A percentile compares a stretch with the other conserved stretches of the same genome.
phyloP scores from a whole-genome alignment of 1,140 invertebrate genomes.

The Latrodectus geometricus region DNA sequence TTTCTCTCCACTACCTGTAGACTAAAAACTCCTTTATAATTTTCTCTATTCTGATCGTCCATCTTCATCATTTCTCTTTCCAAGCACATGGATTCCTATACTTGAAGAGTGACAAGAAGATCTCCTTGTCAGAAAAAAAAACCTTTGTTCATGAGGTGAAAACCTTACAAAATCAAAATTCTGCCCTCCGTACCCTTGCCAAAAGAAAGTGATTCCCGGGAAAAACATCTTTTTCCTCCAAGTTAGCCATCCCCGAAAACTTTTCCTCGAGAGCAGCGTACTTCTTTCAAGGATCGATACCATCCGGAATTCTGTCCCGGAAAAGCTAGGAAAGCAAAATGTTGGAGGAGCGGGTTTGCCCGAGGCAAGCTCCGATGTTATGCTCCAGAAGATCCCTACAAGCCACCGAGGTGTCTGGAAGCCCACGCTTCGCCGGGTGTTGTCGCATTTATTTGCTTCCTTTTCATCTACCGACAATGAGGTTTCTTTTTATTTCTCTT shows the following conservation, averaged over 20 bases:
- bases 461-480: not conserved
- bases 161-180: not conserved
- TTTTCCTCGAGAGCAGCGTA: not conserved
- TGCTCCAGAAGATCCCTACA: not conserved
- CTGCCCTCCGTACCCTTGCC: not conserved
- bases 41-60: too few relatives aligned
- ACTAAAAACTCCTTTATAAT: too few relatives aligned
- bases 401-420: slow-evolving; percentile 7
- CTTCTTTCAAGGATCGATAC: not conserved
- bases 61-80: too few relatives aligned
- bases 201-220: not conserved
- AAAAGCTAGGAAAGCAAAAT: not conserved
- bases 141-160: not conserved
- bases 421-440: not conserved
- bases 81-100: not conserved
- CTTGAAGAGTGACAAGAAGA: not conserved
- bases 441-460: slow-evolving; percentile 14
- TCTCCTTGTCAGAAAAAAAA: not conserved
- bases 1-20: too few relatives aligned
- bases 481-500: not conserved
- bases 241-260: not conserved
- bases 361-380: not conserved
- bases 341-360: not conserved
- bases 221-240: not conserved
- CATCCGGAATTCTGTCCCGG: not conserved